A percentile compares a stretch with the other conserved stretches of the same genome.
These are phyloP conservation scores for Catocala sponsa DNA, from an alignment of 2,888 invertebrate species.

Conservation along the genomic window DNA sequence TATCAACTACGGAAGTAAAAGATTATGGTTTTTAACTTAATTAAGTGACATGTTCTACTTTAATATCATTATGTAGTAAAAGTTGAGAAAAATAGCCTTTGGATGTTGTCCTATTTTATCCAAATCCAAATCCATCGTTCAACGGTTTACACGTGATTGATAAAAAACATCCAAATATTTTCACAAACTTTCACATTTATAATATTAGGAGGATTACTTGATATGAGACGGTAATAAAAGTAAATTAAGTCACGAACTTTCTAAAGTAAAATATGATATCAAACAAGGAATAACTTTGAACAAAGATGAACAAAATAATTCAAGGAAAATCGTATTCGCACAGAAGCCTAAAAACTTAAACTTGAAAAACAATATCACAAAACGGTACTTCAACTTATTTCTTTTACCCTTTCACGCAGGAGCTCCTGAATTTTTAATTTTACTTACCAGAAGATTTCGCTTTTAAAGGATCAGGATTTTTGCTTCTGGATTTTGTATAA, in stretches of 20 bases:
- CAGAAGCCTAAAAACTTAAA: slow-evolving; percentile 30
- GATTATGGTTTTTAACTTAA: too few species aligned
- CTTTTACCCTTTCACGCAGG: slow-evolving; percentile 25
- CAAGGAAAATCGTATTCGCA: slow-evolving; percentile 7
- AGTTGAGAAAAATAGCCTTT: too few species aligned
- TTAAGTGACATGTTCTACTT: too few species aligned
- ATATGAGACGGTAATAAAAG: neutral
- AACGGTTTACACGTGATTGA: too few species aligned
- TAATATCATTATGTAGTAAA: too few species aligned
- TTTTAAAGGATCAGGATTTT: slow-evolving; percentile 5
- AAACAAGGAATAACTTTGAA: slow-evolving; percentile 11
- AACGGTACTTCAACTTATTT: slow-evolving; percentile 46
- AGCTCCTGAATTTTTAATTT: slow-evolving; percentile 55
- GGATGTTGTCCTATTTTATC: too few species aligned
- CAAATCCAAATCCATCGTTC: too few species aligned
- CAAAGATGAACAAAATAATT: slow-evolving; percentile 18
- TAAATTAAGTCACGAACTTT: neutral
- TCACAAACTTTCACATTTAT: too few species aligned
- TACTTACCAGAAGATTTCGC: slow-evolving; percentile 32
- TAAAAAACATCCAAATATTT: too few species aligned
- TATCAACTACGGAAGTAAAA: too few species aligned
- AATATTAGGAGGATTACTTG: too few species aligned
- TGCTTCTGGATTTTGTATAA: neutral
- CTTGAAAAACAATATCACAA: slow-evolving; percentile 49
- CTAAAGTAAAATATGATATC: slow-evolving; percentile 8